These are phyloP conservation scores for Chloroceryle aenea DNA, from an alignment of 2,113 vertebrate genomes.

Conservation along the genomic window DNA sequence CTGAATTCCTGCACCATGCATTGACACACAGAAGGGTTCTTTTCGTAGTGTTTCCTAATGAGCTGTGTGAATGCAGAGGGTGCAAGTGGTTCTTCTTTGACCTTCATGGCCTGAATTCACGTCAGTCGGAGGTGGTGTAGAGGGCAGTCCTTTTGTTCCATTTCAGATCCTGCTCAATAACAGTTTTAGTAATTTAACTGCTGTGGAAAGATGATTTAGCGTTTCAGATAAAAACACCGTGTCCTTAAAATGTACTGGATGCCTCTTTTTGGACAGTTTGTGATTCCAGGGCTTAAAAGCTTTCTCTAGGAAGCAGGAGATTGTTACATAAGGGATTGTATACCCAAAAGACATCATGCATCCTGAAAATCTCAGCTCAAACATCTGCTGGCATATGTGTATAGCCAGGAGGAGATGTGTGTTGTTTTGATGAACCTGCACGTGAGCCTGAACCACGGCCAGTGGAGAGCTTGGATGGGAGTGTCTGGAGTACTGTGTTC, in stretches of 20 bases:
- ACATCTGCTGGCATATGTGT: constrained; percentile 12
- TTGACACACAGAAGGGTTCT: background rate
- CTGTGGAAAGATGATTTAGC: background rate
- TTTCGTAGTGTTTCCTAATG: background rate
- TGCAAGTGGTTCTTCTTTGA: background rate
- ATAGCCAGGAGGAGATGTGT: background rate
- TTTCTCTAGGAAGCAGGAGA: background rate
- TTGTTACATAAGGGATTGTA: constrained; percentile 7
- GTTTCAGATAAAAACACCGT: constrained; percentile 35
- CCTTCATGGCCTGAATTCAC: background rate
- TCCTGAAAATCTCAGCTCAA: constrained; percentile 50
- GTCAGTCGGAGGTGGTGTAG: background rate
- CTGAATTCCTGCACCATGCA: background rate
- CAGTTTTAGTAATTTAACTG: background rate
- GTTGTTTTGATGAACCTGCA: constrained; percentile 19
- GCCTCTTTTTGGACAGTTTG: background rate
- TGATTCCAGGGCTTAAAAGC: background rate
- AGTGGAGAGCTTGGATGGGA: background rate
- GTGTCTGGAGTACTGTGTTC: too few species aligned
- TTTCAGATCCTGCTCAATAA: constrained; percentile 41
- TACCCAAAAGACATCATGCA: background rate
- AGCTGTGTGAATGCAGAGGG: background rate
- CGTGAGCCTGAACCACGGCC: background rate
- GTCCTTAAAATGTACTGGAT: constrained; percentile 37
- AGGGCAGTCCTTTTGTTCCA: constrained; percentile 48